Evolutionary conservation across 2,797 vertebrate species (phyloP).

Genomic region (Hydrophis major): DNA sequence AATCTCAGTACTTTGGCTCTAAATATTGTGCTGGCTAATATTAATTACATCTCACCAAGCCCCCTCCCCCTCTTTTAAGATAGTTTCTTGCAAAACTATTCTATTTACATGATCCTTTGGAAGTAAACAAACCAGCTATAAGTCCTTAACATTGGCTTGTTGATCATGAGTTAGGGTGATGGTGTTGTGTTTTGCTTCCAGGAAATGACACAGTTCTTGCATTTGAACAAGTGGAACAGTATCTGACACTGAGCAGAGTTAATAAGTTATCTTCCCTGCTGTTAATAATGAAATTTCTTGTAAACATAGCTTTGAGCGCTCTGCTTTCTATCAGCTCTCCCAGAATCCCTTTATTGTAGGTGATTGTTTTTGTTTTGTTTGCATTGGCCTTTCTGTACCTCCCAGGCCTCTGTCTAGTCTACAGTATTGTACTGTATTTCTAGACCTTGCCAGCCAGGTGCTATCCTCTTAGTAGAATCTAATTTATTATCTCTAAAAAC

Average conservation of each 20-base stretch:
- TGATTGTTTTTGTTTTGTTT: not conserved
- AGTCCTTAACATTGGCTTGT: not conserved
- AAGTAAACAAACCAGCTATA: not conserved
- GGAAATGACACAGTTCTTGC: slow-evolving; percentile 32
- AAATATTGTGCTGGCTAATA: not conserved
- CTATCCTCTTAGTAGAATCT: not conserved
- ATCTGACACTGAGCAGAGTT: not conserved
- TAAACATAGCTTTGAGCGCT: not conserved
- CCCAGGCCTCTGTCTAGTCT: not conserved
- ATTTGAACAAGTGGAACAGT: slow-evolving; percentile 22
- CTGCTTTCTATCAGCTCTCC: accelerated
- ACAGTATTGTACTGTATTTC: not conserved
- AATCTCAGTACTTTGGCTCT: not conserved
- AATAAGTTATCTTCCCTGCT: slow-evolving; percentile 17
- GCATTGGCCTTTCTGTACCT: not conserved
- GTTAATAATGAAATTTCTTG: not conserved
- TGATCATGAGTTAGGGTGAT: not conserved
- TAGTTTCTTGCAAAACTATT: not conserved
- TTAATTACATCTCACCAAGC: not conserved
- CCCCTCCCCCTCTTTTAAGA: not conserved
- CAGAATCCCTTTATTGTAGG: not conserved
- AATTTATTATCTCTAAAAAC: not conserved
- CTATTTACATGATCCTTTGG: not conserved
- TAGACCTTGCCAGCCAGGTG: not conserved
- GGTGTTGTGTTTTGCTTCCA: not conserved